Percentiles rank a stretch among this genome's conserved stretches.
These are phyloP conservation scores for Escarpia spicata DNA, from an alignment of 2,888 invertebrate genomes.

Conservation along the genomic window DNA sequence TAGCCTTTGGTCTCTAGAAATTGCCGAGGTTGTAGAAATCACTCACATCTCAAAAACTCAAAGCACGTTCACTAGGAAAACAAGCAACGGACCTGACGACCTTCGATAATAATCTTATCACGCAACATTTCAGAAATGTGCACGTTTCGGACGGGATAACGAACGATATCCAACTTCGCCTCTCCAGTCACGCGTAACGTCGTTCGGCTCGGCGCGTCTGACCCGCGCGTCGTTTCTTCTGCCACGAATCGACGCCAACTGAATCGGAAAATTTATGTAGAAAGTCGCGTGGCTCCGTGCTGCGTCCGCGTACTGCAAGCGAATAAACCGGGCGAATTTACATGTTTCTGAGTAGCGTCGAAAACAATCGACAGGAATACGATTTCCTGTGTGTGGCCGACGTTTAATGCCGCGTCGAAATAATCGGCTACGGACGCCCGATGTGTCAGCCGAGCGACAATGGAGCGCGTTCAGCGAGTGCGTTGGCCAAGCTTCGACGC, in stretches of 20 bases:
- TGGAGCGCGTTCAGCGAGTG: not conserved
- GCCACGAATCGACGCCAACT: conserved; percentile 12
- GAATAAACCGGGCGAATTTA: not conserved
- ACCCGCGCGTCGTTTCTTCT: conserved; percentile 4
- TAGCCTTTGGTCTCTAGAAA: not conserved
- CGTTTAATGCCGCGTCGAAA: conserved; percentile 4
- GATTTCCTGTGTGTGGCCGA: not conserved
- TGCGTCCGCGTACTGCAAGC: not conserved
- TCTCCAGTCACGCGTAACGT: not conserved
- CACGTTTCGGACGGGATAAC: not conserved
- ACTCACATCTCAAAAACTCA: not conserved
- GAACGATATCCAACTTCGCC: not conserved
- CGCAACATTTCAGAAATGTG: not conserved
- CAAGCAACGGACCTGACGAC: not conserved
- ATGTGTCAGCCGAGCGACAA: not conserved
- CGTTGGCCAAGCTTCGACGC: not conserved
- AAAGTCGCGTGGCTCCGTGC: conserved; percentile 5
- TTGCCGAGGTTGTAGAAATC: not conserved
- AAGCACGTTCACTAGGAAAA: not conserved
- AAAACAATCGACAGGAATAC: conserved; percentile 16
- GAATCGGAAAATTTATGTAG: conserved; percentile 16
- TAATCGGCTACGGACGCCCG: not conserved
- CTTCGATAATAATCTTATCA: not conserved
- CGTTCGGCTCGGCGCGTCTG: not conserved
- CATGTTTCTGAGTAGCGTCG: conserved; percentile 16